These are phyloP conservation scores for Acanthacorydalis orientalis DNA, from an alignment of 2,888 invertebrate species.

Conservation along the genomic window DNA sequence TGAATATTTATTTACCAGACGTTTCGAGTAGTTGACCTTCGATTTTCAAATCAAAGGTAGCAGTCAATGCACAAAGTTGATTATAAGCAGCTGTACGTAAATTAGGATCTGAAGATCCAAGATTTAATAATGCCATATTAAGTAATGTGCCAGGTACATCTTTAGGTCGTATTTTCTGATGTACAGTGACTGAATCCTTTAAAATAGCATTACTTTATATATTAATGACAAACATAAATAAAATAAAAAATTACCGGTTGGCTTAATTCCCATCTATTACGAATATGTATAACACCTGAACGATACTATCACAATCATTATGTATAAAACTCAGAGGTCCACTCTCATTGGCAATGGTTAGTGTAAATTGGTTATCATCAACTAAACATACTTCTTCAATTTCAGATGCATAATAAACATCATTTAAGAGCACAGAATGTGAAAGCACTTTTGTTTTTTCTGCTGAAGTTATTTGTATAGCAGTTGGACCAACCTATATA, in stretches of 20 bases:
- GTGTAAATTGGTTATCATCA: conserved; percentile 94
- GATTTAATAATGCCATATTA: conserved; percentile 93
- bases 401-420: conserved; percentile 96
- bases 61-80: conserved; percentile 86
- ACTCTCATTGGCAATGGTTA: conserved; percentile 90
- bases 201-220: conserved; percentile 10
- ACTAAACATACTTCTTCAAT: conserved; percentile 93
- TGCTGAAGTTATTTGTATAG: conserved; percentile 88
- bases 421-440: conserved; percentile 82
- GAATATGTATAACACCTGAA: conserved; percentile 91
- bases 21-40: conserved; percentile 93
- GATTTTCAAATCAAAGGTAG: conserved; percentile 93
- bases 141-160: conserved; percentile 94
- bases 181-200: conserved; percentile 85
- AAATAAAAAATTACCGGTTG: conserved; percentile 51
- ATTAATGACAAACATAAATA: neutral
- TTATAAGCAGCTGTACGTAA: conserved; percentile 93
- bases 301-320: conserved; percentile 95
- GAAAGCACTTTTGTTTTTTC: conserved; percentile 93
- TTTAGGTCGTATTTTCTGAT: conserved; percentile 93
- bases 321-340: conserved; percentile 94
- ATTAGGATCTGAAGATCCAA: conserved; percentile 92
- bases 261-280: conserved; percentile 92
- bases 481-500: conserved; percentile 72
- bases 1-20: conserved; percentile 37